Base-by-base conservation (phyloP, 2,113 vertebrate genomes). In the Oryzias celebensis region DNA sequence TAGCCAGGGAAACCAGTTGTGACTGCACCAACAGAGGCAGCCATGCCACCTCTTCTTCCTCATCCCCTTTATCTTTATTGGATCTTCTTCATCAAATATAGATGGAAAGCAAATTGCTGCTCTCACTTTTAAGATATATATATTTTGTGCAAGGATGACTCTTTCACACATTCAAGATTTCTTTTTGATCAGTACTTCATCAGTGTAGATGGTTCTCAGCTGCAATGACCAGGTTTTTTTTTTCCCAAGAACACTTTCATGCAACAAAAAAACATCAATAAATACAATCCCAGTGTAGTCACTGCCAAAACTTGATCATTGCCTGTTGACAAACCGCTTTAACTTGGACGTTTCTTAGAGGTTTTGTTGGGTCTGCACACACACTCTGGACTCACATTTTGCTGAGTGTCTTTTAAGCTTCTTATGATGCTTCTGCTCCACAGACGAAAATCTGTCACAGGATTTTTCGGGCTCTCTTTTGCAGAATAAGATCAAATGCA, bases 1-100 rank as follows among this genome's bases (percentile, higher is more conserved):
- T 53, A 48, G 65, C 65, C 70, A 73, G 10, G 36, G 69, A 64
- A 43, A 65, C 45, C 77, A 70, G 68, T 75, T 81, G 60, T 59
- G 17, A 47, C 45, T n/a, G 45, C n/a, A n/a, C n/a, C 16, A 48
- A 48, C 47, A 18, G 18, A 62, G 24, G 52, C 5, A 71, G 20
- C 46, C 16, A 36, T 62, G 18, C 16, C 51, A 42, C 47, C 31
- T 55, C 28, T 17, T 49, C 50, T 7, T 47, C 17, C 10, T 57
- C 15, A n/a, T 49, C 49, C 24, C 3, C 24, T 15, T 60, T 20
- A 22, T 56, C 36, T 57, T 36, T 48, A 4, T 15, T 28, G 59
- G 20, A 18, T 45, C 24, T 55, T 48, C 36, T 16, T n/a, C 15
- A 71, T 46, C 48, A 42, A 67, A 42, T 6, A 1, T 52, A 56